Percentiles rank a stretch among this genome's conserved stretches.
Conservation (phyloP, 1,140 invertebrate species). For the Luehdorfia chinensis region DNA sequence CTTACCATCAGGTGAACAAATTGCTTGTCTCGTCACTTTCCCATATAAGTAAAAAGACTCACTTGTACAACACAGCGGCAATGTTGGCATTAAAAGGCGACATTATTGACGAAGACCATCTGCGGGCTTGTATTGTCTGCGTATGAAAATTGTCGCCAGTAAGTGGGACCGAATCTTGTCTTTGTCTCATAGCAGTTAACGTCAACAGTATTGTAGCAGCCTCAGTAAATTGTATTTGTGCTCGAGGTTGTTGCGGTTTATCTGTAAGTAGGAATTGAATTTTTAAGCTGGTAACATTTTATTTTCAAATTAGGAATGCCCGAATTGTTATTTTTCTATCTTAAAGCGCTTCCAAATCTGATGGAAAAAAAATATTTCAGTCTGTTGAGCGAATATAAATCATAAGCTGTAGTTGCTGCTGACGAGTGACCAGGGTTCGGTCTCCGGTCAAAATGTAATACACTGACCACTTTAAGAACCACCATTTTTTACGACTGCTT, state of each 20-base stretch:
- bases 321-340: too few species aligned
- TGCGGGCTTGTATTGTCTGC: constrained; percentile 69
- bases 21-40: too few species aligned
- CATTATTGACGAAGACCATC: constrained; percentile 85
- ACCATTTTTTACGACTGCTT: too few species aligned
- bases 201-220: constrained; percentile 75
- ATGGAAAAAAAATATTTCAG: not conserved
- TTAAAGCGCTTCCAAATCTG: not conserved
- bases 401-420: not conserved
- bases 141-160: constrained; percentile 83
- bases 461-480: too few species aligned
- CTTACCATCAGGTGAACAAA: too few species aligned
- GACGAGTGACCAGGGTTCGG: too few species aligned
- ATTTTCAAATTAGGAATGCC: not conserved
- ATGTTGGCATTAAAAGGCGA: constrained; percentile 88
- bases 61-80: constrained; percentile 86
- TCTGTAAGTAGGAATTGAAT: constrained; percentile 21
- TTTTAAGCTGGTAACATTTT: not conserved
- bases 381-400: not conserved
- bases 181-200: constrained; percentile 82
- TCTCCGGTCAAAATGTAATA: too few species aligned
- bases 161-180: constrained; percentile 80
- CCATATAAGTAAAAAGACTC: too few species aligned
- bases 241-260: constrained; percentile 44
- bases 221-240: constrained; percentile 41